Conservation (phyloP, 2,888 invertebrate genomes). For the Galeopsomyia nigrocyanea region DNA sequence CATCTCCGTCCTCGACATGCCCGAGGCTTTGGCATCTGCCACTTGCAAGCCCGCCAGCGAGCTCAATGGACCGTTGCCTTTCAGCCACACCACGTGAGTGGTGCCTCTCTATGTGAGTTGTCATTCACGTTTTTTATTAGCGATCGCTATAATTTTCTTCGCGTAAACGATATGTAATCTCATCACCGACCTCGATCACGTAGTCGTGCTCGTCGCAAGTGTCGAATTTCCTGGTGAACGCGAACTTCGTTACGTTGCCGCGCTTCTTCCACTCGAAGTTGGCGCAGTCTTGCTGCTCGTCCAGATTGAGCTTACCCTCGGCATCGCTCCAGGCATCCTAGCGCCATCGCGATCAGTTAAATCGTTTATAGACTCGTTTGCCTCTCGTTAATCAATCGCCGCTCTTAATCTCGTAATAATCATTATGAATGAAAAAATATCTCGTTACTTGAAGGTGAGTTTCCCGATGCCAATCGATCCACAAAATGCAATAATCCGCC, state of each 20-base stretch:
- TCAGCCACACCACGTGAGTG: slow-evolving; percentile 88
- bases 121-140: neutral
- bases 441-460: slow-evolving; percentile 72
- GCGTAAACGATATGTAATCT: too few relatives aligned
- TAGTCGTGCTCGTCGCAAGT: slow-evolving; percentile 86
- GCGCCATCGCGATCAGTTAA: slow-evolving; percentile 44
- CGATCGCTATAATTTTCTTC: neutral
- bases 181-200: slow-evolving; percentile 77
- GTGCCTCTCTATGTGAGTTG: slow-evolving; percentile 84
- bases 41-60: slow-evolving; percentile 77
- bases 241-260: slow-evolving; percentile 77
- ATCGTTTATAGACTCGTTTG: slow-evolving; percentile 7
- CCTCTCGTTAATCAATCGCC: neutral
- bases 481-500: slow-evolving; percentile 87
- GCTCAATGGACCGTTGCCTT: slow-evolving; percentile 81
- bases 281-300: slow-evolving; percentile 82
- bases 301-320: slow-evolving; percentile 77
- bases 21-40: slow-evolving; percentile 73
- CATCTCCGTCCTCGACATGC: slow-evolving; percentile 85
- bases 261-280: slow-evolving; percentile 72
- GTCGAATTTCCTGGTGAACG: slow-evolving; percentile 85
- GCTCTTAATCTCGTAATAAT: neutral
- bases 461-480: slow-evolving; percentile 78
- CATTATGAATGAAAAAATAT: neutral
- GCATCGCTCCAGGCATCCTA: slow-evolving; percentile 82